Percentiles rank a stretch among this genome's conserved stretches.
phyloP scores from a whole-genome alignment of 35 echinoderm and acorn worm species.

The Amphiura filiformis region DNA sequence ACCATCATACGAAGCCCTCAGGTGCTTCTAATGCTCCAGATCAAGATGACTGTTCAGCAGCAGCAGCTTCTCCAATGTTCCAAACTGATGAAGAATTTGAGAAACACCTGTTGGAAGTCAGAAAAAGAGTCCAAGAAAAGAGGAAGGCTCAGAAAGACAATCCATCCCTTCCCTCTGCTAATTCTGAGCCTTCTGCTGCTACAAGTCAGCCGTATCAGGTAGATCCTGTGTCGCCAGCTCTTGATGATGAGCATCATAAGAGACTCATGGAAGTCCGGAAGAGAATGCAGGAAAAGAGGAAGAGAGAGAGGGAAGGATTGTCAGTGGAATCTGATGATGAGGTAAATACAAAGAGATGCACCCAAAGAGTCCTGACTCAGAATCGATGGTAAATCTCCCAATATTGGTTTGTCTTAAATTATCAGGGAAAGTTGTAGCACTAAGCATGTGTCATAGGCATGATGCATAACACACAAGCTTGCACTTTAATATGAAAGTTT shows the following conservation, averaged over 20 bases:
- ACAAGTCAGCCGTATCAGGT: neutral
- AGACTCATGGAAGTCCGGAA: neutral
- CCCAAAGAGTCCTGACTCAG: too few relatives aligned
- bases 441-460: too few relatives aligned
- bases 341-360: too few relatives aligned
- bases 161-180: neutral
- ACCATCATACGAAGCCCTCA: neutral
- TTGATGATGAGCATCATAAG: conserved; percentile 7
- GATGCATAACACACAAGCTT: too few relatives aligned
- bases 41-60: neutral
- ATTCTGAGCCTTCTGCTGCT: neutral
- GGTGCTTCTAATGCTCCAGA: too few relatives aligned
- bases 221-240: neutral
- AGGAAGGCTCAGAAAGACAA: neutral
- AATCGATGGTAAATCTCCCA: too few relatives aligned
- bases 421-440: too few relatives aligned
- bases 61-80: neutral
- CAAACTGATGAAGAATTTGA: neutral
- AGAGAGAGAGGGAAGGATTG: neutral
- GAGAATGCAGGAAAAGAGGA: conserved; percentile 8
- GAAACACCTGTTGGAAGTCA: neutral
- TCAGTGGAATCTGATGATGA: neutral
- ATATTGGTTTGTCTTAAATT: too few relatives aligned
- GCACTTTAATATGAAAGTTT: too few relatives aligned
- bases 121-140: neutral